Conservation (phyloP, 2,113 vertebrate genomes). For the Mastomys natalensis region DNA sequence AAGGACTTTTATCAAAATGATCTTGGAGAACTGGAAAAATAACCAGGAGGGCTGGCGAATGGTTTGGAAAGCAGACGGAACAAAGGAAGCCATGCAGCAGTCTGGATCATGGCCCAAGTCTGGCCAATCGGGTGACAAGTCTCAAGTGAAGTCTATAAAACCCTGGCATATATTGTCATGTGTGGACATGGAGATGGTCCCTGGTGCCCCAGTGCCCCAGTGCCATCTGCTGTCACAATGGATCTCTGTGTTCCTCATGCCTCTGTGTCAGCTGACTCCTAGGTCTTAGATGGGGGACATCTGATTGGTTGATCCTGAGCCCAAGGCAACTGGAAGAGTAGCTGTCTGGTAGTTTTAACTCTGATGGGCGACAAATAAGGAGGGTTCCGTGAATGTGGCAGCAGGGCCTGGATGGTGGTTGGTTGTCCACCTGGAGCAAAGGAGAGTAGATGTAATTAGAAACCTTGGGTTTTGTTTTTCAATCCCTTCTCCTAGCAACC, state of each 20-base stretch:
- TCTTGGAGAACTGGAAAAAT: conserved; percentile 65
- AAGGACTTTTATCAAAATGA: conserved; percentile 66
- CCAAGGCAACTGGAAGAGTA: background rate
- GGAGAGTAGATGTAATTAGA: background rate
- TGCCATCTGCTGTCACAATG: background rate
- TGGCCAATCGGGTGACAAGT: background rate
- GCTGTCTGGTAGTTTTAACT: background rate
- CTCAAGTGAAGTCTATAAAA: background rate
- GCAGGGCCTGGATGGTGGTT: background rate
- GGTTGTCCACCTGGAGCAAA: background rate
- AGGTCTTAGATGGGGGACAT: conserved; percentile 3
- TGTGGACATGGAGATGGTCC: background rate
- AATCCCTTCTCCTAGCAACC: background rate
- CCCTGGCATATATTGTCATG: background rate
- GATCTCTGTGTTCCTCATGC: background rate
- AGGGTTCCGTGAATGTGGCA: background rate
- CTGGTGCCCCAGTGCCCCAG: background rate
- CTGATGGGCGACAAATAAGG: background rate
- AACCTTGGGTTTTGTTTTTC: background rate
- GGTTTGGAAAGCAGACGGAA: conserved; percentile 43
- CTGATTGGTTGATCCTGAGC: background rate
- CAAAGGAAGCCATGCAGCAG: background rate
- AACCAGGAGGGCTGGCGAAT: conserved; percentile 55
- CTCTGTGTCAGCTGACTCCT: background rate
- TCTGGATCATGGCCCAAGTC: conserved; percentile 7